Conservation (phyloP, 2,888 invertebrate species). For the Epirrhoe tristata region DNA sequence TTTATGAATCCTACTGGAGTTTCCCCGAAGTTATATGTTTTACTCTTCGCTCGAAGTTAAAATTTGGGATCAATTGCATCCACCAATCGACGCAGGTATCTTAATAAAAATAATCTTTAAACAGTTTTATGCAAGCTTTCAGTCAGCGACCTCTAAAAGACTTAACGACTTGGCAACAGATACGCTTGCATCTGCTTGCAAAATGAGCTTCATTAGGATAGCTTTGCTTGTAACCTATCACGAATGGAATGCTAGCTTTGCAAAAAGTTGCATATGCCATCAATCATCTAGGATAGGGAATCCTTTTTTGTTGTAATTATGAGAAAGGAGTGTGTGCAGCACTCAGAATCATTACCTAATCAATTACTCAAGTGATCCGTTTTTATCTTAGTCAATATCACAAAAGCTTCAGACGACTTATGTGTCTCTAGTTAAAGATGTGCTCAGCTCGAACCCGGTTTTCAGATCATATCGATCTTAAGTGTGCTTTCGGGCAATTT, state of each 20-base stretch:
- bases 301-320: not conserved
- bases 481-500: conserved; percentile 10
- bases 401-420: conserved; percentile 34
- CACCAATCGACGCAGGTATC: not conserved
- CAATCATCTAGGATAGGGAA: not conserved
- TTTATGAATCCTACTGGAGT: not conserved
- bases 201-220: not conserved
- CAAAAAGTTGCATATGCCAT: not conserved
- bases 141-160: not conserved
- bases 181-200: not conserved
- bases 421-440: conserved; percentile 31
- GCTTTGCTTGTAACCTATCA: not conserved
- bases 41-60: not conserved
- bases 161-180: not conserved
- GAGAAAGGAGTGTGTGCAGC: conserved; percentile 14
- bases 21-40: not conserved
- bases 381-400: conserved; percentile 24
- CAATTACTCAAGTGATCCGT: conserved; percentile 23
- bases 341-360: conserved; percentile 22
- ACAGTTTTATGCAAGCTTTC: not conserved
- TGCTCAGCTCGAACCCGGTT: conserved; percentile 24
- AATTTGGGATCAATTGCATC: not conserved
- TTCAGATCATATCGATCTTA: conserved; percentile 25
- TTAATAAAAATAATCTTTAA: not conserved
- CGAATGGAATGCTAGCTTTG: not conserved